Percentiles rank a stretch among this genome's conserved stretches.
These are phyloP conservation scores for Azorinus chamasolen DNA, from an alignment of 2,888 invertebrate species.

Conservation along the genomic window DNA sequence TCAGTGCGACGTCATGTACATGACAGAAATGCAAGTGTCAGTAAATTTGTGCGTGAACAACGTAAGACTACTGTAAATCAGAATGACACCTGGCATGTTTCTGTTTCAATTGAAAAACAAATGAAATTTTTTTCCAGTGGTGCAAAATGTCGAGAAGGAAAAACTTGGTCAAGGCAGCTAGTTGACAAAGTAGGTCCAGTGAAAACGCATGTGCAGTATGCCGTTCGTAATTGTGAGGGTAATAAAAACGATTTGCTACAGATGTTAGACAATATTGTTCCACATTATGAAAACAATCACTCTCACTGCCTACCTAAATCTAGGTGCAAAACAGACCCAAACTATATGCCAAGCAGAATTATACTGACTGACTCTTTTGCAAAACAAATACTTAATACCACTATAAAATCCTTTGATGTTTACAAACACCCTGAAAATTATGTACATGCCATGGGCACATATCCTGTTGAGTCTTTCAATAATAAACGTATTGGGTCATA, in stretches of 20 bases:
- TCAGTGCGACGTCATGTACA: conserved; percentile 37
- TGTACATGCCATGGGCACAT: conserved; percentile 41
- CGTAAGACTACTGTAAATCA: conserved; percentile 18
- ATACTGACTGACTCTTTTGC: conserved; percentile 17
- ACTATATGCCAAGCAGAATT: too few species aligned
- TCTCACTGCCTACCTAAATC: conserved; percentile 14
- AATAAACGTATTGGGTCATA: conserved; percentile 34
- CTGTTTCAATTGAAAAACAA: conserved; percentile 25
- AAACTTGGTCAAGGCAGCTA: conserved; percentile 40
- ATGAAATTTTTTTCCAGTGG: conserved; percentile 37
- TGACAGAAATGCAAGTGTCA: conserved; percentile 38
- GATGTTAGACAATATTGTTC: conserved; percentile 23
- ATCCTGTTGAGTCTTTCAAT: conserved; percentile 55
- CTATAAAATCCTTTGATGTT: conserved; percentile 24
- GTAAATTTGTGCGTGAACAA: conserved; percentile 26
- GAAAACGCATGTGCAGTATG: conserved; percentile 35
- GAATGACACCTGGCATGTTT: conserved; percentile 55
- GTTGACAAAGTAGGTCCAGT: conserved; percentile 40
- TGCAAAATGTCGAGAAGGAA: conserved; percentile 27
- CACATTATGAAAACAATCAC: conserved; percentile 37
- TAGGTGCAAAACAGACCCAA: conserved; percentile 18
- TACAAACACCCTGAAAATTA: conserved; percentile 49
- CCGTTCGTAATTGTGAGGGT: conserved; percentile 48
- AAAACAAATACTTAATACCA: not conserved
- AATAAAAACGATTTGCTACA: conserved; percentile 14